Evolutionary conservation across 2,888 invertebrate species (phyloP).

Genomic region (Philaethria dido): DNA sequence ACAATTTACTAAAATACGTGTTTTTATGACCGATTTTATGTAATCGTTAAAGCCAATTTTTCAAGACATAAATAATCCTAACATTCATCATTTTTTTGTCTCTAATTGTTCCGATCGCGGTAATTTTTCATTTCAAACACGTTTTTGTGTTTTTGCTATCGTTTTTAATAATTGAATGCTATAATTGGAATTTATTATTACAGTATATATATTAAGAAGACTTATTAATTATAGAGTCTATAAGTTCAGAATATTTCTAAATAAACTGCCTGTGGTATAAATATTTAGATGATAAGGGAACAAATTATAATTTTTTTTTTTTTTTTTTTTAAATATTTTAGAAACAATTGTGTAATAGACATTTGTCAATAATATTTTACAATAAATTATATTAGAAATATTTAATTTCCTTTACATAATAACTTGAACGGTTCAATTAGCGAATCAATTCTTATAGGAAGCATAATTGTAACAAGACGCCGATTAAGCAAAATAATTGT

Average conservation of each 20-base stretch:
- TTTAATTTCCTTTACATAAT: too few species aligned
- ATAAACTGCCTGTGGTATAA: too few species aligned
- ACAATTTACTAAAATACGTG: not conserved
- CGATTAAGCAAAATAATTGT: slow-evolving; percentile 1
- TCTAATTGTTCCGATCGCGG: not conserved
- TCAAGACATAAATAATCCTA: not conserved
- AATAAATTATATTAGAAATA: too few species aligned
- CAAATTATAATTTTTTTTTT: too few species aligned
- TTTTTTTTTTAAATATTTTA: too few species aligned
- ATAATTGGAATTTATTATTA: not conserved
- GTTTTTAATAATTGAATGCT: not conserved
- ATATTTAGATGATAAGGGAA: too few species aligned
- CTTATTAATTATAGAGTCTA: too few species aligned
- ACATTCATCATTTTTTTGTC: not conserved
- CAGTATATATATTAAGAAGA: not conserved
- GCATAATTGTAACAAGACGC: not conserved
- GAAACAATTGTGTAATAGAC: too few species aligned
- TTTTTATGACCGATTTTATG: not conserved
- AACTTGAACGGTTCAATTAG: slow-evolving; percentile 1
- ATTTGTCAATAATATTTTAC: too few species aligned
- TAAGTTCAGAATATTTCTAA: too few species aligned
- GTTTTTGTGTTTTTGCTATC: slow-evolving; percentile 1
- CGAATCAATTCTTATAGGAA: not conserved
- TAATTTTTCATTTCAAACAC: not conserved
- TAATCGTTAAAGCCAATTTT: not conserved